Base-by-base conservation (phyloP, 1,140 invertebrate genomes). In the Drosophila athabasca region DNA sequence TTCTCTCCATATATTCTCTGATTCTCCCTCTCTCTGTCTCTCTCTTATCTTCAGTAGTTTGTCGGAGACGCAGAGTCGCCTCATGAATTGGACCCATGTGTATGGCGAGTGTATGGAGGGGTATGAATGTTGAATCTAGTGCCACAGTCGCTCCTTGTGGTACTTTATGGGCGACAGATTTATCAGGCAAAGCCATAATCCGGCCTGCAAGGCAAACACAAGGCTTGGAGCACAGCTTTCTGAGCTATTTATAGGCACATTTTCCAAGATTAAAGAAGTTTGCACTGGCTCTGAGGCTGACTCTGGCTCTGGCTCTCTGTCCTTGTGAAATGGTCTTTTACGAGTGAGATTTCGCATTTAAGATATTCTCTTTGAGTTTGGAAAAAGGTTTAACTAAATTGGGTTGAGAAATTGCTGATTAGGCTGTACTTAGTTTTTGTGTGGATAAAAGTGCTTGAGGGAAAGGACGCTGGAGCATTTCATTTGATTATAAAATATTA, bases 111-210 rank as follows among this genome's bases (percentile, higher is more conserved):
- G 51, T 73, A 39, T 39, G 29, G 51, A 48, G 39, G 52, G 45
- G 52, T 35, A 58, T 70, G 67, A 69, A 69, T 70, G 67, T 69
- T 35, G 65, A 70, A 69, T 69, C 65, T 69, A 69, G 67, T 70
- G 69, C 46, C 74, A 71, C 50, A 64, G 61, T 45, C 72, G 64
- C 68, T 68, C 57, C 57, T 59, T 60, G 66, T 76, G 73, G 74
- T 70, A 53, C 55, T 65, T 76, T 65, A 70, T 76, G 61, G 61
- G 51, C 68, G 77, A 62, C 77, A 75, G 65, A 71, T 79, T 79
- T 80, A 79, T 77, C 58, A 65, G 67, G 66, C 57, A 62, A 54
- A 54, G 74, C 65, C 67, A 71, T 77, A 77, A 77, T 70, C 65
- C 72, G 46, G 50, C 45, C 24, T 48, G 45, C 44, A 24, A 67